Evolutionary conservation across 2,113 vertebrate species (phyloP).

Genomic region (Pseudois nayaur): DNA sequence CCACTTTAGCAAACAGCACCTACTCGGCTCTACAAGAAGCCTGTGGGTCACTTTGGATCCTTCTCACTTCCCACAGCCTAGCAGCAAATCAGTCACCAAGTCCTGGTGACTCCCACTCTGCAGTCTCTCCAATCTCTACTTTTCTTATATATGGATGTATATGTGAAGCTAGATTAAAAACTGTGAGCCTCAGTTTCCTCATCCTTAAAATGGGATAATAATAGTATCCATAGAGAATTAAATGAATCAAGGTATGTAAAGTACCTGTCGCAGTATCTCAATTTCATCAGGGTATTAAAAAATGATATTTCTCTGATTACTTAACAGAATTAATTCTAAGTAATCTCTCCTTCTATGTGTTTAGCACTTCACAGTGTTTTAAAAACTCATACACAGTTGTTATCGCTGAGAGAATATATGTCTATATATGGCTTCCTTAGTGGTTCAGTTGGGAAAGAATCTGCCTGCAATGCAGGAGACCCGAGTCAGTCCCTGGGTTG

Average conservation of each 20-base stretch:
- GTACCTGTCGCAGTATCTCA: not conserved
- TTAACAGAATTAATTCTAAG: slow-evolving; percentile 9
- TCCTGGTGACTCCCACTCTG: not conserved
- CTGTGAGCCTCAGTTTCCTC: not conserved
- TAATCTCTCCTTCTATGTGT: not conserved
- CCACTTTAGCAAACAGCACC: not conserved
- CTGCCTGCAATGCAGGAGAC: not conserved
- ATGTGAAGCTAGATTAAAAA: not conserved
- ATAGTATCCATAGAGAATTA: not conserved
- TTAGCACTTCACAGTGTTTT: not conserved
- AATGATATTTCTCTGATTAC: not conserved
- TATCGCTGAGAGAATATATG: not conserved
- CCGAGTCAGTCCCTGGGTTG: not conserved
- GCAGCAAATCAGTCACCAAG: not conserved
- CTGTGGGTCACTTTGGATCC: not conserved
- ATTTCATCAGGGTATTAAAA: too few species aligned
- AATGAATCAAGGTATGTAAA: not conserved
- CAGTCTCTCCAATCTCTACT: not conserved
- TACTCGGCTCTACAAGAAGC: not conserved
- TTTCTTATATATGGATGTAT: not conserved
- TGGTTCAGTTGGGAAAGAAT: not conserved
- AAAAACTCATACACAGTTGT: not conserved
- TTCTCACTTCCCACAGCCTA: not conserved
- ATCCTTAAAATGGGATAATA: not conserved
- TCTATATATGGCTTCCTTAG: not conserved